These are phyloP conservation scores for Melanotaenia pygmaea DNA, from an alignment of 2,797 vertebrate genomes.

Conservation along the genomic window DNA sequence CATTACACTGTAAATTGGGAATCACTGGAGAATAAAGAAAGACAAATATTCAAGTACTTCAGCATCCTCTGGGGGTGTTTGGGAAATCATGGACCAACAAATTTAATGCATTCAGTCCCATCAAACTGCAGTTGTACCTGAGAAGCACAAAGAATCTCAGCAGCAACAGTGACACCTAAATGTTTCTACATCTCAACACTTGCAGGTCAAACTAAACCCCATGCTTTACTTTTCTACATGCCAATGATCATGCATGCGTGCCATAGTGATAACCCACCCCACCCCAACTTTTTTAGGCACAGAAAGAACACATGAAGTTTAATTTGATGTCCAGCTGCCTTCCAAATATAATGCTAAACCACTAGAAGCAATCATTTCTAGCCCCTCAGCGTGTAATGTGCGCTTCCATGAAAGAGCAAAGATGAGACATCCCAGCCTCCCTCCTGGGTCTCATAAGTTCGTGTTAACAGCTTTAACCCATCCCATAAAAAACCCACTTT, in stretches of 20 bases:
- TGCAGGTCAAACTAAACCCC: constrained; percentile 24
- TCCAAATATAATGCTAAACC: constrained; percentile 27
- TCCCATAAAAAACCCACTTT: not conserved
- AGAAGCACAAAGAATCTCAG: constrained; percentile 51
- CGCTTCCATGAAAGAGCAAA: constrained; percentile 43
- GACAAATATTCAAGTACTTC: constrained; percentile 4
- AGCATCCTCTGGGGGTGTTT: constrained; percentile 3
- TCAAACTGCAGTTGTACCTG: constrained; percentile 31
- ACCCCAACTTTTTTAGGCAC: constrained; percentile 1
- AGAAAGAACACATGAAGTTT: not conserved
- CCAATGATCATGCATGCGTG: constrained; percentile 64
- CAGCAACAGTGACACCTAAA: constrained; percentile 24
- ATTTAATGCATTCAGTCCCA: constrained; percentile 12
- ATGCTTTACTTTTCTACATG: constrained; percentile 30
- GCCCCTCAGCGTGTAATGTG: constrained; percentile 18
- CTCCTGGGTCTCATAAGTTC: constrained; percentile 1
- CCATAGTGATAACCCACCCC: constrained; percentile 61
- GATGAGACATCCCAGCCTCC: not conserved
- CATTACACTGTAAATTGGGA: constrained; percentile 89
- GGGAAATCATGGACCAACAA: constrained; percentile 14
- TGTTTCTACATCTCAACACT: constrained; percentile 25
- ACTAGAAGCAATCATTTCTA: constrained; percentile 61
- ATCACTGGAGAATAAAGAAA: constrained; percentile 48
- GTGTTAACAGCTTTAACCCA: constrained; percentile 6
- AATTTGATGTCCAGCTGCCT: not conserved